phyloP scores from a whole-genome alignment of 1,140 invertebrate species.

The Cepaea nemoralis region DNA sequence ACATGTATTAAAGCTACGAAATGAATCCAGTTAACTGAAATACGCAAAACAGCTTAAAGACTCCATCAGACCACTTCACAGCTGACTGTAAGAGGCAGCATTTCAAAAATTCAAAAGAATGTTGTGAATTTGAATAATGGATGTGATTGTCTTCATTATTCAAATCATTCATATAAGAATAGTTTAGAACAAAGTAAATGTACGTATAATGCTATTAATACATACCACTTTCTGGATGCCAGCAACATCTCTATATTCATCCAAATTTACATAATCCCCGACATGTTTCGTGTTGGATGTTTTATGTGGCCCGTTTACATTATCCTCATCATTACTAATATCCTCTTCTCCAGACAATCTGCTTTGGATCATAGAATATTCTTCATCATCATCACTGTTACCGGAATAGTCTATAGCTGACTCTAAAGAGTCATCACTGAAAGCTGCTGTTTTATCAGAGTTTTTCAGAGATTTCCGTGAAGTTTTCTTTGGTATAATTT shows the following conservation, averaged over 20 bases:
- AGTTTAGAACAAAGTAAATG: neutral
- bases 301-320: neutral
- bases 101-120: no score
- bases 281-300: neutral
- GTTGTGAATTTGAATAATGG: no score
- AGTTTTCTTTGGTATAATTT: slow-evolving; percentile 41
- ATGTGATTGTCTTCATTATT: no score
- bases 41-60: no score
- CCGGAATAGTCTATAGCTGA: neutral
- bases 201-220: neutral
- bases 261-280: slow-evolving; percentile 46
- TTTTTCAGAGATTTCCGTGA: slow-evolving; percentile 3
- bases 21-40: no score
- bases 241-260: slow-evolving; percentile 35
- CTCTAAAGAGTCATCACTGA: neutral
- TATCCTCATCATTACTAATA: neutral
- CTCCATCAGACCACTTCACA: no score
- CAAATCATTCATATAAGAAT: neutral
- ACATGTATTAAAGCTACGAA: no score
- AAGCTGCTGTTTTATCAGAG: slow-evolving; percentile 29
- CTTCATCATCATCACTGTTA: neutral
- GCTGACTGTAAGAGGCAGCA: no score
- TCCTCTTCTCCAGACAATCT: neutral
- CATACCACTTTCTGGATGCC: slow-evolving; percentile 30
- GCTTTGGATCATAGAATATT: neutral